Evolutionary conservation across 2,888 invertebrate species (phyloP).

Genomic region (Vanessa cardui): DNA sequence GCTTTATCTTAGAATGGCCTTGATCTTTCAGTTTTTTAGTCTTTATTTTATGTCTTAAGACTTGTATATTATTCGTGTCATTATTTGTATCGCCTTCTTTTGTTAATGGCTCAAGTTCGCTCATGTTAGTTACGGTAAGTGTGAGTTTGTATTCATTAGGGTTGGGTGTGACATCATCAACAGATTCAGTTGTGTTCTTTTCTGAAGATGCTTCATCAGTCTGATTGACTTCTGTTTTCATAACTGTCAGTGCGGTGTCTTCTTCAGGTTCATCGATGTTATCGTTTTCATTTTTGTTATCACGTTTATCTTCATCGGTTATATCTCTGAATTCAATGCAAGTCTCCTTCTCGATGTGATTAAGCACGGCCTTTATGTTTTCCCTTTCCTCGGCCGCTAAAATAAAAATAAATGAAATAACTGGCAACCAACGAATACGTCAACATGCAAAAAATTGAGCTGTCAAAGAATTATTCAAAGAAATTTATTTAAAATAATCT

Average conservation of each 20-base stretch:
- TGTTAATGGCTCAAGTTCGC: not conserved
- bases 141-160: not conserved
- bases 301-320: slow-evolving; percentile 33
- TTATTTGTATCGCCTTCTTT: not conserved
- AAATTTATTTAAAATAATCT: no score
- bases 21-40: not conserved
- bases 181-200: not conserved
- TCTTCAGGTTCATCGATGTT: not conserved
- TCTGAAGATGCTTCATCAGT: not conserved
- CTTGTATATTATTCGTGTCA: not conserved
- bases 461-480: no score
- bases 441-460: no score
- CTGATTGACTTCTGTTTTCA: not conserved
- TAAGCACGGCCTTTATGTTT: slow-evolving; percentile 66
- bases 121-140: not conserved
- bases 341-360: slow-evolving; percentile 71
- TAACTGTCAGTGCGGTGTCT: not conserved
- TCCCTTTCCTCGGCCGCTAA: slow-evolving; percentile 69
- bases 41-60: not conserved
- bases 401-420: slow-evolving; percentile 23
- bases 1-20: not conserved
- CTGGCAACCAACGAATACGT: no score
- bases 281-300: slow-evolving; percentile 2
- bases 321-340: slow-evolving; percentile 63
- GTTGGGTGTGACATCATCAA: not conserved